These are phyloP conservation scores for Bedellia somnulentella DNA, from an alignment of 2,888 invertebrate species.

Conservation along the genomic window DNA sequence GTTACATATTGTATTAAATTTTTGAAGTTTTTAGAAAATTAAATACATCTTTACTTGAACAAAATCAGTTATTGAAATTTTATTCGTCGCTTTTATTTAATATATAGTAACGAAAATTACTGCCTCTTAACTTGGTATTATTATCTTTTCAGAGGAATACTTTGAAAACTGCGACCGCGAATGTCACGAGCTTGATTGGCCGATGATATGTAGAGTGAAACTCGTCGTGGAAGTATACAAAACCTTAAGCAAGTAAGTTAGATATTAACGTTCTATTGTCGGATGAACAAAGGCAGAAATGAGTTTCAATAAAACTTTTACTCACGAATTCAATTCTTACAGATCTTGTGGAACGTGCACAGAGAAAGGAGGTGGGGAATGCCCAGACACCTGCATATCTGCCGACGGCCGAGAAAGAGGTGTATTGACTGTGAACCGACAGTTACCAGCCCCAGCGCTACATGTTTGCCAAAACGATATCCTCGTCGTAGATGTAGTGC, in stretches of 20 bases:
- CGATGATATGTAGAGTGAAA: constrained; percentile 78
- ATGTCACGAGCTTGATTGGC: constrained; percentile 76
- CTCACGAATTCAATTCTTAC: constrained; percentile 11
- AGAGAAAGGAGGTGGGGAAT: constrained; percentile 56
- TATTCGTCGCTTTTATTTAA: no score
- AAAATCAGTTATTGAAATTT: no score
- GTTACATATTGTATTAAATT: no score
- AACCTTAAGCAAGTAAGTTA: constrained; percentile 67
- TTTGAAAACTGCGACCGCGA: constrained; percentile 75
- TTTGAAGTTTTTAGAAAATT: no score
- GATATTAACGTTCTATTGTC: not conserved
- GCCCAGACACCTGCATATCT: constrained; percentile 66
- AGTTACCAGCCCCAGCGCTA: constrained; percentile 64
- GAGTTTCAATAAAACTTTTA: no score
- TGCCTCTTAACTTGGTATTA: no score
- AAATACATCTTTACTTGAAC: no score
- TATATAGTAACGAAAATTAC: no score
- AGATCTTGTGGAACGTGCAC: constrained; percentile 71
- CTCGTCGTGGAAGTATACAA: constrained; percentile 73
- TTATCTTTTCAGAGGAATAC: constrained; percentile 69
- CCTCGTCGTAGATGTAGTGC: constrained; percentile 74
- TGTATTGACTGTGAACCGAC: constrained; percentile 68
- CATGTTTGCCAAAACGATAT: constrained; percentile 77
- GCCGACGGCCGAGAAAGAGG: constrained; percentile 66
- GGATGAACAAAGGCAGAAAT: no score